Evolutionary conservation across 23 tunicate species (phyloP).

Genomic region (Ascidia mentula): DNA sequence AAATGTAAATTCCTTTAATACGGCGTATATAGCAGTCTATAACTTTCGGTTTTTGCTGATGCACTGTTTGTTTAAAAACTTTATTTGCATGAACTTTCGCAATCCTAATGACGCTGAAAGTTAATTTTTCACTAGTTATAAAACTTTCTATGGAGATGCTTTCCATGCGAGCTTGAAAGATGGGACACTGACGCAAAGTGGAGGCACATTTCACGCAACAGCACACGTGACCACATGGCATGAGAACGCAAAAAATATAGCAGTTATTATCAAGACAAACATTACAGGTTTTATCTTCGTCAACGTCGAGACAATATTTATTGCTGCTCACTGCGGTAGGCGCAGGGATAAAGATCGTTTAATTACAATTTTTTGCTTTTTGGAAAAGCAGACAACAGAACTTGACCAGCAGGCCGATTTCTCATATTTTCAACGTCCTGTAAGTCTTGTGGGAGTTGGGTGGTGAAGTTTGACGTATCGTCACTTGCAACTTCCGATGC

Average conservation of each 20-base stretch:
- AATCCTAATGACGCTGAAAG: no score
- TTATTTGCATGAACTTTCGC: no score
- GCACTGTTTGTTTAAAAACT: no score
- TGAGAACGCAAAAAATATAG: slow-evolving; percentile 30
- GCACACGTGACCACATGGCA: slow-evolving; percentile 64
- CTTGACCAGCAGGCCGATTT: not conserved
- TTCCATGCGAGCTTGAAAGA: slow-evolving; percentile 29
- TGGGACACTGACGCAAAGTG: slow-evolving; percentile 46
- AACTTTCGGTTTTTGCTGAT: no score
- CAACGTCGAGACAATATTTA: not conserved
- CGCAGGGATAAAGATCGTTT: no score
- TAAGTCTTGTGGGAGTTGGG: not conserved
- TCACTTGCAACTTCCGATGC: not conserved
- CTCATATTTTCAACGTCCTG: no score
- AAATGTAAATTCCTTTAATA: no score
- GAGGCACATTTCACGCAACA: slow-evolving; percentile 49
- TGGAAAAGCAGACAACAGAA: not conserved
- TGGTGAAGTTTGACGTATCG: not conserved
- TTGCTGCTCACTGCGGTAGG: slow-evolving; percentile 11
- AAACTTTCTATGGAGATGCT: slow-evolving; percentile 41
- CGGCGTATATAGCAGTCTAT: no score
- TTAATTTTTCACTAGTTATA: no score
- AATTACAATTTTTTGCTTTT: not conserved
- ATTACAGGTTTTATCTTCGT: slow-evolving; percentile 48
- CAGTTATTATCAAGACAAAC: slow-evolving; percentile 43